A percentile compares a stretch with the other conserved stretches of the same genome.
Conservation (phyloP, 2,113 vertebrate genomes). For the Mobula birostris region DNA sequence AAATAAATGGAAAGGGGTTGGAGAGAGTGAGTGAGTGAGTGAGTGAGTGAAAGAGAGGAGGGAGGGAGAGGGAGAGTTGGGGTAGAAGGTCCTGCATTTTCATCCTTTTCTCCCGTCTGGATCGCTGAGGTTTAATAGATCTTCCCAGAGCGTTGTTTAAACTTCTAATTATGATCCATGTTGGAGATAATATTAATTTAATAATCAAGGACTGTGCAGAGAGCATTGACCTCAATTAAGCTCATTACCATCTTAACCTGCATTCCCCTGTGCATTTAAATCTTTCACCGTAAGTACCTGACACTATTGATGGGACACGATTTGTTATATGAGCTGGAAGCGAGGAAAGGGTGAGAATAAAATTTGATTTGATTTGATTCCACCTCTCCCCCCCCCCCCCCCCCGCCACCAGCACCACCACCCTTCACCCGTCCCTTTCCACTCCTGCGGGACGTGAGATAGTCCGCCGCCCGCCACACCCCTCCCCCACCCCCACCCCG, state of each 20-base stretch:
- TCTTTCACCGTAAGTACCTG: conserved; percentile 55
- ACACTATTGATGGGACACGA: conserved; percentile 44
- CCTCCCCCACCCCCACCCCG: too few species aligned
- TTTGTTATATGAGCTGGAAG: conserved; percentile 10
- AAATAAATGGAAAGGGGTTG: too few species aligned
- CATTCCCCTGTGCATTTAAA: conserved; percentile 53
- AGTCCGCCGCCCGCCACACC: too few species aligned
- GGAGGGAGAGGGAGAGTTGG: too few species aligned
- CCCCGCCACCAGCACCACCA: neutral
- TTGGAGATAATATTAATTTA: conserved; percentile 80
- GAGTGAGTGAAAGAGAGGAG: neutral
- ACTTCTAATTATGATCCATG: conserved; percentile 89
- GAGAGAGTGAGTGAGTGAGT: neutral
- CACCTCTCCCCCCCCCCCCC: neutral
- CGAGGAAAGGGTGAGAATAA: neutral
- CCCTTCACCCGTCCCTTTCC: too few species aligned
- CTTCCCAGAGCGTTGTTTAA: conserved; percentile 56
- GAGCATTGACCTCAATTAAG: conserved; percentile 91
- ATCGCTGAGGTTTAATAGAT: conserved; percentile 46
- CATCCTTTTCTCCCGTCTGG: neutral
- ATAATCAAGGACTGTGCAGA: conserved; percentile 76
- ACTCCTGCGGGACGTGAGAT: neutral
- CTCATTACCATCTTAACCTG: conserved; percentile 69
- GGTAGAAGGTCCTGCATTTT: neutral
- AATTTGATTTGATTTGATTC: neutral